Evolutionary conservation across 2,888 invertebrate genomes (phyloP).

Genomic region (Xylocampa areola): DNA sequence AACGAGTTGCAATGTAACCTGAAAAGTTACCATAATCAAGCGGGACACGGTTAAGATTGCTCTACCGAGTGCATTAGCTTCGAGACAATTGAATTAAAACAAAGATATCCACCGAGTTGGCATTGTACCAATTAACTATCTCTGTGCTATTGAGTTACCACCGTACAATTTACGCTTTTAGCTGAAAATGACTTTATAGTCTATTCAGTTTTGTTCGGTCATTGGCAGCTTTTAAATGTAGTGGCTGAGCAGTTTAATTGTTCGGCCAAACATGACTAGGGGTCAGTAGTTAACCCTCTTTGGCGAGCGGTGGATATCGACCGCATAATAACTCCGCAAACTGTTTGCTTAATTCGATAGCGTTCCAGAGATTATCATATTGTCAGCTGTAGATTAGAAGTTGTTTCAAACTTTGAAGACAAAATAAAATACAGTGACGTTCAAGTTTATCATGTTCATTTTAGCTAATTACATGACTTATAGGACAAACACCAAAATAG

Average conservation of each 20-base stretch:
- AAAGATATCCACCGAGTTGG: constrained; percentile 80
- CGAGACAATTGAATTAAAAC: constrained; percentile 82
- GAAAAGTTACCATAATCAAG: constrained; percentile 69
- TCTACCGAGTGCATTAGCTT: constrained; percentile 74
- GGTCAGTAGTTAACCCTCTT: constrained; percentile 54
- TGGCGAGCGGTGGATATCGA: constrained; percentile 39
- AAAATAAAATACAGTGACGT: no score
- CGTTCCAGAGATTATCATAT: constrained; percentile 37
- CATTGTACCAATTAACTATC: constrained; percentile 83
- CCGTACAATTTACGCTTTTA: constrained; percentile 78
- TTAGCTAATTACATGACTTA: no score
- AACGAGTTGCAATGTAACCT: constrained; percentile 47
- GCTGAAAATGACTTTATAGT: constrained; percentile 81
- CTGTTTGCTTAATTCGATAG: constrained; percentile 49
- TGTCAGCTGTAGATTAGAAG: constrained; percentile 22
- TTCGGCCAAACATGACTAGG: constrained; percentile 48
- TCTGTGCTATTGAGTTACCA: constrained; percentile 74
- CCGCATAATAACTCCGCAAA: constrained; percentile 51
- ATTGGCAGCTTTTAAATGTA: constrained; percentile 64
- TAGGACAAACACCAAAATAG: no score
- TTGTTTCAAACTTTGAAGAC: constrained; percentile 3
- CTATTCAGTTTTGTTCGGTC: constrained; percentile 70
- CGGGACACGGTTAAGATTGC: constrained; percentile 69
- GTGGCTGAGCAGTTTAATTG: constrained; percentile 51
- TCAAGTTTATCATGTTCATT: no score